Conservation (phyloP, 1,140 invertebrate species). For the Neocloeon triangulifer region DNA sequence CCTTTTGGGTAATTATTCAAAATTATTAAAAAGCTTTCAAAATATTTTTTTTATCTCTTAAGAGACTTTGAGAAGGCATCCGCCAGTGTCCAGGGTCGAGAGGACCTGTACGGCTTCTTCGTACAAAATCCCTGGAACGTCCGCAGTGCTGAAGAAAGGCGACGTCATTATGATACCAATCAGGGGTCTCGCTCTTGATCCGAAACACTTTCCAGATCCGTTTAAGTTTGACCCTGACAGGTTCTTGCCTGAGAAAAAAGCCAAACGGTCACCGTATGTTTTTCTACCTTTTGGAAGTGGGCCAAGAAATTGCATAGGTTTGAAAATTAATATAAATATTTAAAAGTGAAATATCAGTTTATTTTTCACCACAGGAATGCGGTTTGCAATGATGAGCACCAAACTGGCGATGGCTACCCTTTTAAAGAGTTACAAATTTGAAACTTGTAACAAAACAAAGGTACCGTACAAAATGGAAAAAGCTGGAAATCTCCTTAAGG, state of each 20-base stretch:
- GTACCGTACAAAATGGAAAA: constrained; percentile 8
- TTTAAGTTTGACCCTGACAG: constrained; percentile 28
- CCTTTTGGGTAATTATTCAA: background rate
- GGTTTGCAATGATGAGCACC: constrained; percentile 8
- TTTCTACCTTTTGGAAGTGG: constrained; percentile 34
- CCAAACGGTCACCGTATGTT: constrained; percentile 17
- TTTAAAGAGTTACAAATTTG: constrained; percentile 9
- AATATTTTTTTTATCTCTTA: no score
- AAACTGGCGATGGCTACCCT: constrained; percentile 8
- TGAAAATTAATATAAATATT: no score
- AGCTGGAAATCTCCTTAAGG: constrained; percentile 9
- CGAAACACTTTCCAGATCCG: constrained; percentile 27
- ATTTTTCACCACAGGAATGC: no score
- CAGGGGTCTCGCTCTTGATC: constrained; percentile 20
- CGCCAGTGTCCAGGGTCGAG: constrained; percentile 5
- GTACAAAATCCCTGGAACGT: background rate
- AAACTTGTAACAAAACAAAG: constrained; percentile 8
- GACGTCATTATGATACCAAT: constrained; percentile 18
- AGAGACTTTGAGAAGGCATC: constrained; percentile 1
- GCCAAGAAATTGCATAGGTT: constrained; percentile 27
- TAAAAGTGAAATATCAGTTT: no score
- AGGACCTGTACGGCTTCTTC: constrained; percentile 10
- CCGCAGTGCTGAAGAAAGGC: constrained; percentile 10
- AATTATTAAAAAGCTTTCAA: no score
- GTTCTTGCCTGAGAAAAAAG: constrained; percentile 16